Evolutionary conservation across 2,113 vertebrate species (phyloP).

Genomic region (Microcebus jonahi): DNA sequence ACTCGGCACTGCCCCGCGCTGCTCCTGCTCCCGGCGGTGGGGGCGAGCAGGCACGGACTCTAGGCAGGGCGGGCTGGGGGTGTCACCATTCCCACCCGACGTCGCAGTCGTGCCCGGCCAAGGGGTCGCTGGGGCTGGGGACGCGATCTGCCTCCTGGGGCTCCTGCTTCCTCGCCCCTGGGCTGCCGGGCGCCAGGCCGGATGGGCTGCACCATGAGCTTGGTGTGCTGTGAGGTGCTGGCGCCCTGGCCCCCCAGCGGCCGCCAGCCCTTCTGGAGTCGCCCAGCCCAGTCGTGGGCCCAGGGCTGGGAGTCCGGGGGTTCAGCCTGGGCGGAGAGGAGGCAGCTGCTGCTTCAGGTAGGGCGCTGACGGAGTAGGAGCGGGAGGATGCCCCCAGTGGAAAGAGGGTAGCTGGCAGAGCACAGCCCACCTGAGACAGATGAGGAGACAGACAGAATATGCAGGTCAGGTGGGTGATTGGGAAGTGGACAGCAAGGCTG

Average conservation of each 20-base stretch:
- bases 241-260: constrained; percentile 21
- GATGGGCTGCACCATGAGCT: constrained; percentile 79
- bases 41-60: constrained; percentile 38
- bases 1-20: neutral
- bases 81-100: neutral
- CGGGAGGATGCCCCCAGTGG: no score
- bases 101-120: neutral
- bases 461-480: neutral
- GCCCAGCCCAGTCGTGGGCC: neutral
- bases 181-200: neutral
- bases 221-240: constrained; percentile 77
- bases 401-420: neutral
- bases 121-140: neutral
- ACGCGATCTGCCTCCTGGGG: neutral
- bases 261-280: constrained; percentile 27
- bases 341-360: constrained; percentile 63
- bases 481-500: no score
- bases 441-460: no score
- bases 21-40: neutral
- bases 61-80: constrained; percentile 49
- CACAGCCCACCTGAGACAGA: neutral
- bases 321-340: neutral
- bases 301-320: neutral
- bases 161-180: constrained; percentile 27
- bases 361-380: neutral